Percentiles rank a stretch among this genome's conserved stretches.
phyloP scores from a whole-genome alignment of 2,113 vertebrate species.

The Scomber japonicus region DNA sequence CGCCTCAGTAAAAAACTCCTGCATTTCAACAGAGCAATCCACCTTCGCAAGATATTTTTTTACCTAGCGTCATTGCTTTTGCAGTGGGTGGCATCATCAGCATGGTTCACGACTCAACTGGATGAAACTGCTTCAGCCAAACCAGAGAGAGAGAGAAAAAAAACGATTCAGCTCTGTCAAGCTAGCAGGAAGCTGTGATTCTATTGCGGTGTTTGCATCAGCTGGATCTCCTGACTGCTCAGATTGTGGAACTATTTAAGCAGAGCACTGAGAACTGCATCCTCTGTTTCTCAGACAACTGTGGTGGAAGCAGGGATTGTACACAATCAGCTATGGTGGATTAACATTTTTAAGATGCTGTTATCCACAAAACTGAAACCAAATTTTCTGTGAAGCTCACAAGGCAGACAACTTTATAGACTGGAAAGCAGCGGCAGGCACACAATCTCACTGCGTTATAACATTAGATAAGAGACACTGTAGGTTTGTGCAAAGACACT shows the following conservation, averaged over 20 bases:
- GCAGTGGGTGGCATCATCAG: slow-evolving; percentile 17
- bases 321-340: neutral
- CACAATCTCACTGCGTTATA: slow-evolving; percentile 39
- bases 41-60: neutral
- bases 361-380: slow-evolving; percentile 26
- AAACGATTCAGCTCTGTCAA: slow-evolving; percentile 32
- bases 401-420: slow-evolving; percentile 29
- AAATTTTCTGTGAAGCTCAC: slow-evolving; percentile 15
- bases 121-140: slow-evolving; percentile 32
- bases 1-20: neutral
- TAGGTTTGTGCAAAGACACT: slow-evolving; percentile 65
- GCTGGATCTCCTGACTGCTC: neutral
- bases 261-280: neutral
- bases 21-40: slow-evolving; percentile 28
- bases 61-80: slow-evolving; percentile 28
- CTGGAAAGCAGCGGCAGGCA: slow-evolving; percentile 21
- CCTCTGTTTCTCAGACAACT: neutral
- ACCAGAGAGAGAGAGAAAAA: slow-evolving; percentile 22
- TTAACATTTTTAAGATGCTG: slow-evolving; percentile 17
- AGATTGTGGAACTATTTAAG: neutral
- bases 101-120: slow-evolving; percentile 8
- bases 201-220: neutral
- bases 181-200: slow-evolving; percentile 32
- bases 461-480: slow-evolving; percentile 52
- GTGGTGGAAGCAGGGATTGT: slow-evolving; percentile 7